A percentile compares a stretch with the other conserved stretches of the same genome.
Evolutionary conservation across 2,113 vertebrate genomes (phyloP).

Genomic region (Pangasianodon gigas): DNA sequence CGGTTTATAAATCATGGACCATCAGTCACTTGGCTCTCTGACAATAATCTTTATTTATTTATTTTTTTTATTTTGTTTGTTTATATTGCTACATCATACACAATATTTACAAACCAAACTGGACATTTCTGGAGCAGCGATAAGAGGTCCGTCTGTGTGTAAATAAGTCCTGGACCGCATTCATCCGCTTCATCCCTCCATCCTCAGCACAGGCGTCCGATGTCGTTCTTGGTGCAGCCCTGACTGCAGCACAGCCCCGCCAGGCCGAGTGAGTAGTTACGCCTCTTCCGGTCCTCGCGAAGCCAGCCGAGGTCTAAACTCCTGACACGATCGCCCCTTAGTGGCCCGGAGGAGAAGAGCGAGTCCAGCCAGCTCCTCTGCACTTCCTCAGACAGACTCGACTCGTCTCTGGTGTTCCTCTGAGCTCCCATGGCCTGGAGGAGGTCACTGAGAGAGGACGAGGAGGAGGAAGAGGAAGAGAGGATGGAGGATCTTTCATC

Average conservation of each 20-base stretch:
- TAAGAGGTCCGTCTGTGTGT: neutral
- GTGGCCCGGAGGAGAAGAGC: neutral
- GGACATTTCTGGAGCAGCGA: neutral
- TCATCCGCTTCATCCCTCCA: neutral
- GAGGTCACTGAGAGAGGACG: slow-evolving; percentile 63
- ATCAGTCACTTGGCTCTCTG: neutral
- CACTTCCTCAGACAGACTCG: slow-evolving; percentile 43
- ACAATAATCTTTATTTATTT: slow-evolving; percentile 8
- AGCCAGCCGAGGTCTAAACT: slow-evolving; percentile 60
- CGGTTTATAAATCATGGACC: neutral
- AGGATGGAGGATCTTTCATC: slow-evolving; percentile 42
- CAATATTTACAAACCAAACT: slow-evolving; percentile 17
- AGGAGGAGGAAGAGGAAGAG: slow-evolving; percentile 37
- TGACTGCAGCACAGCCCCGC: slow-evolving; percentile 85
- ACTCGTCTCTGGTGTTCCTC: slow-evolving; percentile 49
- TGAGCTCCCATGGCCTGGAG: slow-evolving; percentile 57
- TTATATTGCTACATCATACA: slow-evolving; percentile 13
- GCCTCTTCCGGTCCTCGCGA: slow-evolving; percentile 70
- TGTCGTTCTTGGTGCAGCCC: slow-evolving; percentile 87
- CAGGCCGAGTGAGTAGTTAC: slow-evolving; percentile 79
- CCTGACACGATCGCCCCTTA: slow-evolving; percentile 44
- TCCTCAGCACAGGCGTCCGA: slow-evolving; percentile 83
- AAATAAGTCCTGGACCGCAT: neutral
- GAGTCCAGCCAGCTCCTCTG: neutral
- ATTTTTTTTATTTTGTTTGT: neutral